Percentiles rank a stretch among this genome's conserved stretches.
Evolutionary conservation across 2,113 vertebrate genomes (phyloP).

Genomic region (Oreochromis niloticus): DNA sequence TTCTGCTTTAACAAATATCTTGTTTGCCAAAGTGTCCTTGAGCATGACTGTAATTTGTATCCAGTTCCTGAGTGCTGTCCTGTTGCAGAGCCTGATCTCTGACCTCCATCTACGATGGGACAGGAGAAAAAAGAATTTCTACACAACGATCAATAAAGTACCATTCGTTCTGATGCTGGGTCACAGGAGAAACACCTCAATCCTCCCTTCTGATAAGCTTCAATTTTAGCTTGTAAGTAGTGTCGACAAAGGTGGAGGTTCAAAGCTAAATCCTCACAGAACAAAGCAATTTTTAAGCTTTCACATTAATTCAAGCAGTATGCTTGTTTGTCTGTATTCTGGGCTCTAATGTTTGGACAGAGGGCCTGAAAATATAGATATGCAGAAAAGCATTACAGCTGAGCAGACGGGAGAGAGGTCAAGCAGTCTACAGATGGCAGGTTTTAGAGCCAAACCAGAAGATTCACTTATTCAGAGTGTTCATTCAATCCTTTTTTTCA

Average conservation of each 20-base stretch:
- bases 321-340: background rate
- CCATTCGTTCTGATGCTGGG: background rate
- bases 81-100: constrained; percentile 16
- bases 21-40: constrained; percentile 9
- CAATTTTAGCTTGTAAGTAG: background rate
- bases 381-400: background rate
- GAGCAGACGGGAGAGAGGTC: background rate
- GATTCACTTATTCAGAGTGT: background rate
- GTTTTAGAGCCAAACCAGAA: background rate
- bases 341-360: background rate
- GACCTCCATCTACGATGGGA: constrained; percentile 33
- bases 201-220: background rate
- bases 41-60: background rate
- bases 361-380: background rate
- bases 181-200: constrained; percentile 19
- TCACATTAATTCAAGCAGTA: background rate
- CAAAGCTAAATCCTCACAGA: background rate
- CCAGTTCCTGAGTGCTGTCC: background rate
- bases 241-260: background rate
- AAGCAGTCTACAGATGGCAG: background rate
- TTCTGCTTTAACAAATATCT: background rate
- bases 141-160: constrained; percentile 41
- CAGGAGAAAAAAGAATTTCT: constrained; percentile 11
- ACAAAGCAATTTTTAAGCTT: background rate
- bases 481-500: background rate